Conservation (phyloP, 2,797 vertebrate species). For the Eupleurogrammus muticus region DNA sequence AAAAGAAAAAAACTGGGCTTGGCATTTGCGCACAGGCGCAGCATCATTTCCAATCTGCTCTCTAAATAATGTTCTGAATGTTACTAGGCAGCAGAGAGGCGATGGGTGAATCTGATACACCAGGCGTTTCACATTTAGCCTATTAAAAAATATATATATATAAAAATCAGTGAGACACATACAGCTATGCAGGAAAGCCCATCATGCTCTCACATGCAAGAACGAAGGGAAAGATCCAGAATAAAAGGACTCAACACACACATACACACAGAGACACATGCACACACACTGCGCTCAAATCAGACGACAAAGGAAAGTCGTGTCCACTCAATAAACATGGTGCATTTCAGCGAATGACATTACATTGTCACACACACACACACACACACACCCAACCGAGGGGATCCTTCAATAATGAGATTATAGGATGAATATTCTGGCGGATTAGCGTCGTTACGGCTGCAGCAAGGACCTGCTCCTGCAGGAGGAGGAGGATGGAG, state of each 20-base stretch:
- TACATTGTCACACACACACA: slow-evolving; percentile 22
- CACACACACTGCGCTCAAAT: slow-evolving; percentile 20
- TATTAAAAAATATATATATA: too few relatives aligned
- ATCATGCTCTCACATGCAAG: slow-evolving; percentile 38
- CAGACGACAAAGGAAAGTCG: slow-evolving; percentile 37
- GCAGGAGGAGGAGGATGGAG: slow-evolving; percentile 55
- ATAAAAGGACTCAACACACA: slow-evolving; percentile 28
- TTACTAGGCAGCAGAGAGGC: not conserved
- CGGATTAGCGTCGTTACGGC: slow-evolving; percentile 56
- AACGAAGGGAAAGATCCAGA: slow-evolving; percentile 72
- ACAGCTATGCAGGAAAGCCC: slow-evolving; percentile 16
- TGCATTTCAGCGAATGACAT: slow-evolving; percentile 11
- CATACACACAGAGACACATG: slow-evolving; percentile 1
- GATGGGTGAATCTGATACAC: not conserved
- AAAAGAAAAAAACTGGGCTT: slow-evolving; percentile 67
- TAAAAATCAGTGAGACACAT: slow-evolving; percentile 8
- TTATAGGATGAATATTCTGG: slow-evolving; percentile 53
- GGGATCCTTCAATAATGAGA: slow-evolving; percentile 51
- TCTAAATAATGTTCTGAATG: slow-evolving; percentile 10
- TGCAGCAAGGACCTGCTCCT: slow-evolving; percentile 44
- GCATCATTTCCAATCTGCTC: slow-evolving; percentile 41
- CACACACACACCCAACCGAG: too few relatives aligned
- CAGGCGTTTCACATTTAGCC: not conserved
- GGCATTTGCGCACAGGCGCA: slow-evolving; percentile 68
- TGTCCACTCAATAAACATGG: not conserved